A percentile compares a stretch with the other conserved stretches of the same genome.
These are phyloP conservation scores for Phasianus colchicus DNA, from an alignment of 2,113 vertebrate genomes.

Conservation along the genomic window DNA sequence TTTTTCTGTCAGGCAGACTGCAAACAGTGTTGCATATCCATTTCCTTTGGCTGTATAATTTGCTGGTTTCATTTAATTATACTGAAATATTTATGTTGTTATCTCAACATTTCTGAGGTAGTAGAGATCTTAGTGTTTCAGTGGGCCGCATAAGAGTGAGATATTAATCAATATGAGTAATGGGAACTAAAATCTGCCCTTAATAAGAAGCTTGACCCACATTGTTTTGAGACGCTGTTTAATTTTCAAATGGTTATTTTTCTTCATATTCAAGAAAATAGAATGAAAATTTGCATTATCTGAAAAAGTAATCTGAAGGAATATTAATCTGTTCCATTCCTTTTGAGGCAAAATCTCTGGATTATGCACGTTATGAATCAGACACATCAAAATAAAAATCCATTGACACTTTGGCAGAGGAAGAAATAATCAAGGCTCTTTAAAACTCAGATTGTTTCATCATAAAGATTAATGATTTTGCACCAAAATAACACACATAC, in stretches of 20 bases:
- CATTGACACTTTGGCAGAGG: constrained; percentile 63
- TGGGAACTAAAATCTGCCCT: neutral
- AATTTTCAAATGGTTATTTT: constrained; percentile 25
- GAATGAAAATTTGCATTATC: constrained; percentile 34
- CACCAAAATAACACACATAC: constrained; percentile 43
- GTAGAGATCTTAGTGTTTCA: constrained; percentile 36
- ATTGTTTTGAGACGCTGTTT: constrained; percentile 27
- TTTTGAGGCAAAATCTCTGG: neutral
- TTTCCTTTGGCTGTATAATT: constrained; percentile 44
- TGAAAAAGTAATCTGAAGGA: neutral
- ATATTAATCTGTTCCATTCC: neutral
- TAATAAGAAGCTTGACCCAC: constrained; percentile 32
- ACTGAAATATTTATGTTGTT: constrained; percentile 50
- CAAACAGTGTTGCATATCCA: neutral
- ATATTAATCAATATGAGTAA: constrained; percentile 28
- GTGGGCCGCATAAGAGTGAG: neutral
- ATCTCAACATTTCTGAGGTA: constrained; percentile 27
- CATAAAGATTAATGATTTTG: constrained; percentile 58
- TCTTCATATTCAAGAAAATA: neutral
- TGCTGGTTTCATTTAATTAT: constrained; percentile 44
- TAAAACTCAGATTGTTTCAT: constrained; percentile 55
- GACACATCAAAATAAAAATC: constrained; percentile 54
- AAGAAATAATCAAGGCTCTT: constrained; percentile 58
- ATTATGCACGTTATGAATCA: constrained; percentile 59
- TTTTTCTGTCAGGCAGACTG: constrained; percentile 5